A percentile compares a stretch with the other conserved stretches of the same genome.
Conservation (phyloP, 1,140 invertebrate genomes). For the Aphelinus certus region DNA sequence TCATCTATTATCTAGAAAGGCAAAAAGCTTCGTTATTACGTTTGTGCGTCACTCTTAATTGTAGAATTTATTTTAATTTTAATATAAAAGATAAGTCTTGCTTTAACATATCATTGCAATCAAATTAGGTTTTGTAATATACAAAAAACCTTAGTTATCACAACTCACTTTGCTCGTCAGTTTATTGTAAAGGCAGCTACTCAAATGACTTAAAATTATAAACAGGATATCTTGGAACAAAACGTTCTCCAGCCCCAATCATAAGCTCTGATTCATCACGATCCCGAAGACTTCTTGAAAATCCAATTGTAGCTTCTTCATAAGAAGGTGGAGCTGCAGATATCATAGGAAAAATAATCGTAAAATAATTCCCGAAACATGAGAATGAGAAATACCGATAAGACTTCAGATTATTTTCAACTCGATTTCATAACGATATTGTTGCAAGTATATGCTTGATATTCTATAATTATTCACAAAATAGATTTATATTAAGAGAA, state of each 20-base stretch:
- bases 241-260: conserved; percentile 57
- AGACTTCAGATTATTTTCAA: conserved; percentile 13
- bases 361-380: no score
- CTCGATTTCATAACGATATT: background rate
- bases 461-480: conserved; percentile 1
- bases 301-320: conserved; percentile 62
- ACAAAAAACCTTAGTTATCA: conserved; percentile 29
- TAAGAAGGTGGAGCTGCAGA: conserved; percentile 66
- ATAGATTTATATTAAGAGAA: conserved; percentile 1
- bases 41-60: conserved; percentile 20
- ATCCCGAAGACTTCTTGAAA: conserved; percentile 62
- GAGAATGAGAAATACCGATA: background rate
- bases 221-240: conserved; percentile 68
- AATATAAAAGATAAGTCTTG: conserved; percentile 32
- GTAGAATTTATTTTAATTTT: conserved; percentile 8
- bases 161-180: conserved; percentile 30
- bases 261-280: conserved; percentile 66
- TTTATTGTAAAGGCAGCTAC: conserved; percentile 27
- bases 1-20: conserved; percentile 12
- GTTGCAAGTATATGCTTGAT: conserved; percentile 18
- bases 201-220: conserved; percentile 58
- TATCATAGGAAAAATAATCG: no score
- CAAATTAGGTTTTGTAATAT: conserved; percentile 10
- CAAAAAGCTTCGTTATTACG: conserved; percentile 7
- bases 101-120: conserved; percentile 22